These are phyloP conservation scores for Drosophila pseudotakahashii DNA, from an alignment of 2,888 invertebrate genomes.

Conservation along the genomic window DNA sequence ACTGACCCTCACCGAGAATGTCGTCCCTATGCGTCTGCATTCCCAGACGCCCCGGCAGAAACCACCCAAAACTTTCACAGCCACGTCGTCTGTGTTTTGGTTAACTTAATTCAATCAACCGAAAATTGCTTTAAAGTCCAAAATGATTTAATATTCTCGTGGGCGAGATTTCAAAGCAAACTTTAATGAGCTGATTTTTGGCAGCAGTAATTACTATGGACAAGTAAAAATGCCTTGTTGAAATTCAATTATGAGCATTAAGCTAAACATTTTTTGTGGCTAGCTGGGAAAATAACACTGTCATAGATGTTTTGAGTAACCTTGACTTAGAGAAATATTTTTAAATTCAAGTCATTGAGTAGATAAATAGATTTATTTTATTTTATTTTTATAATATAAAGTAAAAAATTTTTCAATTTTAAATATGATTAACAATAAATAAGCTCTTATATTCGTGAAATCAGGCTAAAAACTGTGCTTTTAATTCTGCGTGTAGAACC, in stretches of 20 bases:
- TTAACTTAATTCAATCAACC: constrained; percentile 38
- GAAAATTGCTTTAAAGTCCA: constrained; percentile 32
- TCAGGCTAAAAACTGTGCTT: too few relatives aligned
- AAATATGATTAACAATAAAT: too few relatives aligned
- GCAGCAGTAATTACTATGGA: constrained; percentile 33
- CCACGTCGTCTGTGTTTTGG: constrained; percentile 37
- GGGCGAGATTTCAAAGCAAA: constrained; percentile 37
- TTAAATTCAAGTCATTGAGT: not conserved
- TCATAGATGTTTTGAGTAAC: not conserved
- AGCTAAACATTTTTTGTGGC: constrained; percentile 18
- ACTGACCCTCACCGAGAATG: constrained; percentile 34
- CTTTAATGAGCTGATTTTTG: constrained; percentile 41
- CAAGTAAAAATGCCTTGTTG: constrained; percentile 16
- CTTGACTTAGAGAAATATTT: not conserved
- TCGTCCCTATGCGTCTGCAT: constrained; percentile 50
- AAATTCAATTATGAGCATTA: constrained; percentile 39
- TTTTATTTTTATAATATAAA: too few relatives aligned
- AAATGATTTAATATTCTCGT: constrained; percentile 38
- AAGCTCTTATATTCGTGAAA: too few relatives aligned
- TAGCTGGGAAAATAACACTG: not conserved
- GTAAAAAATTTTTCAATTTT: too few relatives aligned
- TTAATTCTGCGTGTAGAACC: not conserved
- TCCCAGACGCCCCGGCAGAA: constrained; percentile 51
- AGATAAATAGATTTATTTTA: too few relatives aligned
- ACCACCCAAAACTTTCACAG: constrained; percentile 54